Evolutionary conservation across 1,140 invertebrate species (phyloP).

Genomic region (Hycleus phaleratus): DNA sequence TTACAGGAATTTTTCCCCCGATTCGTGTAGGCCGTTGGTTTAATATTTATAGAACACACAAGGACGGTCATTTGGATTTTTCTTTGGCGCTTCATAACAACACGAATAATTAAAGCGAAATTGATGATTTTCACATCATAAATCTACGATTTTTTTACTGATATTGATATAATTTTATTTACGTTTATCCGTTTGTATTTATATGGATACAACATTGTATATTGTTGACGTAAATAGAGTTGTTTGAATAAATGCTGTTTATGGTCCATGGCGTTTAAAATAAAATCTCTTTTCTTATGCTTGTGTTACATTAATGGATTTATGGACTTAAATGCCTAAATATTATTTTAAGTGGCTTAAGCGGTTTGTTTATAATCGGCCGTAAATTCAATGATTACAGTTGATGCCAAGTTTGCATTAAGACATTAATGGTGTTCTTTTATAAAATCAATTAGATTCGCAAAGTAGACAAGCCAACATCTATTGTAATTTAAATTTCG

Average conservation of each 20-base stretch:
- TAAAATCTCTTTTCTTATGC: not conserved
- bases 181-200: slow-evolving; percentile 23
- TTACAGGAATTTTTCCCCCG: slow-evolving; percentile 10
- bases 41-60: slow-evolving; percentile 23
- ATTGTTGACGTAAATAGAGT: slow-evolving; percentile 23
- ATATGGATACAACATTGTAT: slow-evolving; percentile 3
- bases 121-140: no score
- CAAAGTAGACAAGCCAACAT: not conserved
- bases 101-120: no score
- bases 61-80: slow-evolving; percentile 16
- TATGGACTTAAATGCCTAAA: slow-evolving; percentile 21
- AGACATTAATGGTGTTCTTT: not conserved
- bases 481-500: not conserved
- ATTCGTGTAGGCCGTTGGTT: slow-evolving; percentile 17
- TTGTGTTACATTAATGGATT: slow-evolving; percentile 13
- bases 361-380: slow-evolving; percentile 21
- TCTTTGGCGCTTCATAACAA: no score
- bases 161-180: slow-evolving; percentile 22
- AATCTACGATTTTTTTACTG: slow-evolving; percentile 4
- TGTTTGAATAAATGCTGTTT: slow-evolving; percentile 17
- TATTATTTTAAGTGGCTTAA: slow-evolving; percentile 24
- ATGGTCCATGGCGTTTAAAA: not conserved
- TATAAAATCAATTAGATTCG: not conserved
- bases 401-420: not conserved
- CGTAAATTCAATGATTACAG: slow-evolving; percentile 13